These are phyloP conservation scores for Cyanistes caeruleus DNA, from an alignment of 2,113 vertebrate species.

Conservation along the genomic window DNA sequence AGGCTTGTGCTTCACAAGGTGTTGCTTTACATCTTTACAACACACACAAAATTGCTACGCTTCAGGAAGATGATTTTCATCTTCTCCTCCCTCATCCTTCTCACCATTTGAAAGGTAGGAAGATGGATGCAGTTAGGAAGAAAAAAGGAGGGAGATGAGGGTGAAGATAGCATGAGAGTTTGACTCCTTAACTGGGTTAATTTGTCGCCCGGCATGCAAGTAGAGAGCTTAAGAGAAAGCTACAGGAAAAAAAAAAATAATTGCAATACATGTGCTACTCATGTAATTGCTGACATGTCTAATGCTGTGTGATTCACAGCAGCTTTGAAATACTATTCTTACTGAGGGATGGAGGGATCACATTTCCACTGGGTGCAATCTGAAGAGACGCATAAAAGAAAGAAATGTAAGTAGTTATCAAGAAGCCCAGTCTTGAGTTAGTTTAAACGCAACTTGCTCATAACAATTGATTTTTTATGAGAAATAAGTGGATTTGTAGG, in stretches of 20 bases:
- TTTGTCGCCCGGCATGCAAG: neutral
- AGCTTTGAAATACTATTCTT: conserved; percentile 8
- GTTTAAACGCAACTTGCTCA: neutral
- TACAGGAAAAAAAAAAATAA: neutral
- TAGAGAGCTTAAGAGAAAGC: conserved; percentile 1
- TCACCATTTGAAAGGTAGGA: neutral
- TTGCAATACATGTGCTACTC: neutral
- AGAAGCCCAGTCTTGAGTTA: neutral
- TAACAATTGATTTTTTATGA: neutral
- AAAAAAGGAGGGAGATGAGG: neutral
- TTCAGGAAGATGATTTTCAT: neutral
- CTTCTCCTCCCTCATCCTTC: neutral
- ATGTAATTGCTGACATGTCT: neutral
- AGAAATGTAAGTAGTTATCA: neutral
- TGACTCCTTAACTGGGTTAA: conserved; percentile 8
- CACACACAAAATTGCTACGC: neutral
- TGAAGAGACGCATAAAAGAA: neutral
- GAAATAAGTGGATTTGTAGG: neutral
- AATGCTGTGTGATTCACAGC: neutral
- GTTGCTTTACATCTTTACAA: neutral
- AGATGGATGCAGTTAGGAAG: neutral
- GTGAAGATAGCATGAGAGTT: neutral
- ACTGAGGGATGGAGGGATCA: neutral
- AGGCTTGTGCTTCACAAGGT: neutral
- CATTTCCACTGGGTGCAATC: conserved; percentile 13